Base-by-base conservation (phyloP, 2,888 invertebrate species). In the Idaea aversata region DNA sequence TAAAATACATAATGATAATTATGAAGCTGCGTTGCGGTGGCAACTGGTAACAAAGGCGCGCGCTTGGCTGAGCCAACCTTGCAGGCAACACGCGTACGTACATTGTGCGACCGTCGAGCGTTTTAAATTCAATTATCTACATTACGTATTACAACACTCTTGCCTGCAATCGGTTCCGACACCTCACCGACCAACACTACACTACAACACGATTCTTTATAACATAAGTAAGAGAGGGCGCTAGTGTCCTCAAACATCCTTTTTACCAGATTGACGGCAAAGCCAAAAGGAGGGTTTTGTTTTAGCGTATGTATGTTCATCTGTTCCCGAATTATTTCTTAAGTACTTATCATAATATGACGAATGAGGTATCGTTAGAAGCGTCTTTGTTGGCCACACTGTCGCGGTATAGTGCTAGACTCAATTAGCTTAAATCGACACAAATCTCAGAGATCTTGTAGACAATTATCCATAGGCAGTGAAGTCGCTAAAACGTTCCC, bases 111-210 rank as follows among this genome's bases (percentile, higher is more conserved):
- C 13, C 47, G 47, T 10, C 47, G 10, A 47, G 47, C 47, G 47
- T 10, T 75, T 79, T 77, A 78, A 81, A 83, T 81, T 79, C 74
- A 80, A 81, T 83, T 81, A 84, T 72, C 74, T 77, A 63, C 65
- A 70, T 69, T 70, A 69, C 71, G 67, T 68, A 75, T 78, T 79
- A 78, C 74, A 68, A 75, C 73, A 80, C 67, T 74, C 47, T 13
- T 5, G 36, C 13, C 47, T 47, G 47, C 47, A 47, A 47, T 47
- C 47, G 47, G 7, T 47, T 47, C 47, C 47, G 6, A 47, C 47
- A 5, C 5, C 47, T 47, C 47, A 47, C 5, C 47, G 47, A 13
- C 7, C 47, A 10, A 47, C n/a, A 47, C 47, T 47, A 13, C 10
- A 47, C 47, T 47, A 13, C 47, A 10, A 47, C 47, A 13, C 7